Conservation (phyloP, 2,888 invertebrate genomes). For the Dendrolimus houi region DNA sequence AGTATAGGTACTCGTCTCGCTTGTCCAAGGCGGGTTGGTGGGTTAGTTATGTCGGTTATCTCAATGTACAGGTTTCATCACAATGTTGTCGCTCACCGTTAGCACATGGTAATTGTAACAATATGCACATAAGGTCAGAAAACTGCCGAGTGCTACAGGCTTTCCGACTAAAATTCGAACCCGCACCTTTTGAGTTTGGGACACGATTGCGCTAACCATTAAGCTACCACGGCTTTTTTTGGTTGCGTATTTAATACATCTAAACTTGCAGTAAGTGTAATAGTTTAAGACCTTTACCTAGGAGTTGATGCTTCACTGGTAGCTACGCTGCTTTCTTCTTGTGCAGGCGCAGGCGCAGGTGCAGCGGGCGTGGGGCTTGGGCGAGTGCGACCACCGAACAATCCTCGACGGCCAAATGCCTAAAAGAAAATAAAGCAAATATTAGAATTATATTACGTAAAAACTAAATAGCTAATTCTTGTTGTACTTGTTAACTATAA, state of each 20-base stretch:
- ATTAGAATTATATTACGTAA: too few species aligned
- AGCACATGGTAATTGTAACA: background rate
- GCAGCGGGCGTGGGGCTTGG: constrained; percentile 44
- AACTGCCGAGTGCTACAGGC: background rate
- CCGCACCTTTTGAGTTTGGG: too few species aligned
- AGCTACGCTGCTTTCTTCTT: constrained; percentile 32
- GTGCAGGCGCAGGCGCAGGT: constrained; percentile 24
- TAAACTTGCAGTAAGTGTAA: too few species aligned
- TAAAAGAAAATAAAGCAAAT: constrained; percentile 23
- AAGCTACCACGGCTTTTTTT: too few species aligned
- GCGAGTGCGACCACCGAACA: constrained; percentile 58
- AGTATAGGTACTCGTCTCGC: background rate
- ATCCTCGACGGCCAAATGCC: constrained; percentile 58
- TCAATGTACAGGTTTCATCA: background rate
- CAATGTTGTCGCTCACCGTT: background rate
- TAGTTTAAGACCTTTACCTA: constrained; percentile 26
- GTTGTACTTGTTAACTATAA: too few species aligned
- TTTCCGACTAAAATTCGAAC: too few species aligned
- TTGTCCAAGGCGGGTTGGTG: background rate
- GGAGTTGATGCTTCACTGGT: constrained; percentile 48
- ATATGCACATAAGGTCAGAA: background rate
- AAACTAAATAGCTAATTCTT: too few species aligned
- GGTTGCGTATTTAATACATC: too few species aligned
- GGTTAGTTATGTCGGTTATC: background rate
- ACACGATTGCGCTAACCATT: too few species aligned